Base-by-base conservation (phyloP, 2,797 vertebrate genomes). In the Hozukius guyotensis region DNA sequence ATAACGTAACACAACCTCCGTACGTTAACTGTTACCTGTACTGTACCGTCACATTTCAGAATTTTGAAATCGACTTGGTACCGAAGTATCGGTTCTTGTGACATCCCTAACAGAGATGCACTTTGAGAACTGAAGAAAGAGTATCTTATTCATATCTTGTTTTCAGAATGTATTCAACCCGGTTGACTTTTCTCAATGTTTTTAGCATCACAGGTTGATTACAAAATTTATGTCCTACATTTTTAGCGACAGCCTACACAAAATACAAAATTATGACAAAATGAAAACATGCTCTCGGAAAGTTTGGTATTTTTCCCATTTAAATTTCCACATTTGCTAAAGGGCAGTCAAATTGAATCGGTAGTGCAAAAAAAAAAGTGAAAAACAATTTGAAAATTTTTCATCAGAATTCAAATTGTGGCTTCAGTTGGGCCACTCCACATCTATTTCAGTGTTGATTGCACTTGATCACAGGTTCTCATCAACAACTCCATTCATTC, bases 401-500 rank as follows among this genome's bases (percentile, higher is more conserved):
- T 38, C 5, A 38, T 38, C 38, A 38, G 38, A 38, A 38, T 38
- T 42, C 38, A 42, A 42, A 42, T 14, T 42, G 38, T 0, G 38
- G 38, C 38, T 3, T 42, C 38, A 42, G 13, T 46, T 8, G 42
- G 42, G 0, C 42, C 14, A 46, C 42, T 46, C 42, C 16, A 46
- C 16, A 46, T 46, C 42, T 46, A 18, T 46, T 69, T 84, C 66
- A 83, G 42, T 60, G 57, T 34, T 83, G 69, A 63, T 67, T 78
- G 73, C 42, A 49, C 42, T 46, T 64, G 42, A 59, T 20, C 16
- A 46, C 53, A 62, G 55, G 64, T 77, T 74, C 61, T 77, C 52
- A 73, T 72, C 63, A 78, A 57, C 42, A 65, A 60, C 61, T 66
- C 46, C 49, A 73, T 56, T 72, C 20, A 24, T 60, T 73, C 18